Conservation (phyloP, 2,888 invertebrate genomes). For the Dione vanillae region DNA sequence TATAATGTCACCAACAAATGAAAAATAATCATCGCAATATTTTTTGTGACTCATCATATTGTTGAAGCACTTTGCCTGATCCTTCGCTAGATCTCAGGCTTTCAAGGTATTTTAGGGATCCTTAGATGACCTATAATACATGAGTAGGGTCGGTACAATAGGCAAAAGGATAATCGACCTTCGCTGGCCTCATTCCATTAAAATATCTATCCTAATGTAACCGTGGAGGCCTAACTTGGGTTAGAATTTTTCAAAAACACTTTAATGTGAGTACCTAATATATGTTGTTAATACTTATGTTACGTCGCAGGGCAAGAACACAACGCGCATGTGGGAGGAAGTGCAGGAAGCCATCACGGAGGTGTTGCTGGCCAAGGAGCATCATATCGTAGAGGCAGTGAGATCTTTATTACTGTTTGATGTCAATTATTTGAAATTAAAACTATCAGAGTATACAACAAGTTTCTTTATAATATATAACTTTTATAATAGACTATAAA, state of each 20-base stretch:
- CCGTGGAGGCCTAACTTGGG: not conserved
- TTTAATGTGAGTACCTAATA: not conserved
- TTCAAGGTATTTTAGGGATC: not conserved
- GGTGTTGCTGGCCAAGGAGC: slow-evolving; percentile 88
- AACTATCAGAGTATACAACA: too few relatives aligned
- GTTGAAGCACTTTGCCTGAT: not conserved
- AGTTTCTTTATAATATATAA: too few relatives aligned
- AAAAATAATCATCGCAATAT: not conserved
- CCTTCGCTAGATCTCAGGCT: slow-evolving; percentile 6
- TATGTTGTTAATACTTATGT: not conserved
- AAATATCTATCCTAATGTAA: slow-evolving; percentile 14
- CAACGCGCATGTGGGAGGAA: slow-evolving; percentile 90
- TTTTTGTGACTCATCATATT: slow-evolving; percentile 5
- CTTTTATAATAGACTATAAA: too few relatives aligned
- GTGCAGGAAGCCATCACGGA: slow-evolving; percentile 91
- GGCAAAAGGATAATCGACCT: slow-evolving; percentile 3
- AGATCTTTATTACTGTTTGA: slow-evolving; percentile 48
- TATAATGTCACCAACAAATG: not conserved
- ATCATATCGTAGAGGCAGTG: slow-evolving; percentile 86
- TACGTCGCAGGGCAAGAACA: slow-evolving; percentile 86
- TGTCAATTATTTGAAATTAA: too few relatives aligned
- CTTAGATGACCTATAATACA: slow-evolving; percentile 8
- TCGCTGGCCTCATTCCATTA: not conserved
- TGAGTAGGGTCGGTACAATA: slow-evolving; percentile 7
- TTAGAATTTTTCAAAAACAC: not conserved